Conservation (phyloP, 2,113 vertebrate species). For the Mohoua ochrocephala region DNA sequence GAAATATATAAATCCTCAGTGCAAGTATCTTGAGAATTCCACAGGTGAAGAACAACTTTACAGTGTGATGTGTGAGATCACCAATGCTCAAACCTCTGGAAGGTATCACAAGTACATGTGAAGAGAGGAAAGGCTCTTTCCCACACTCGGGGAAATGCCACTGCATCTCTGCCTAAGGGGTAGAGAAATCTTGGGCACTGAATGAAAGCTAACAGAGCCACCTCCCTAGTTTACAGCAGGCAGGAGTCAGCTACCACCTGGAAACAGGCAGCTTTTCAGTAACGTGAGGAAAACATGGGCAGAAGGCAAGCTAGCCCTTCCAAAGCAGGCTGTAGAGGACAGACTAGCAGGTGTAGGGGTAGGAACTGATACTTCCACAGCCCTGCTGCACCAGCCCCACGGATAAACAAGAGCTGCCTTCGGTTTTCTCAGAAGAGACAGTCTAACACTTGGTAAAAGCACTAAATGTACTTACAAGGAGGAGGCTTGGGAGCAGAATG, state of each 20-base stretch:
- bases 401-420: background rate
- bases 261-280: background rate
- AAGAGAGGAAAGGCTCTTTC: background rate
- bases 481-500: background rate
- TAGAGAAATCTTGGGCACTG: background rate
- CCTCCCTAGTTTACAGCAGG: background rate
- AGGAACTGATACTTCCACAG: background rate
- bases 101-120: background rate
- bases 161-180: background rate
- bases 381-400: background rate
- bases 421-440: background rate
- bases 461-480: background rate
- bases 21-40: background rate
- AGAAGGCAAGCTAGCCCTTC: background rate
- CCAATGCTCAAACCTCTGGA: background rate
- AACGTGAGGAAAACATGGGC: rapidly evolving
- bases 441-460: background rate
- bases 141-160: background rate
- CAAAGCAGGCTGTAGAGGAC: background rate
- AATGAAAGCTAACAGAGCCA: background rate
- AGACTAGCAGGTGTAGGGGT: background rate
- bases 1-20: background rate
- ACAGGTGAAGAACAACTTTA: background rate
- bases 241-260: background rate
- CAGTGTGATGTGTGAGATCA: background rate